Base-by-base conservation (phyloP, 2,888 invertebrate genomes). In the Limenitis camilla region DNA sequence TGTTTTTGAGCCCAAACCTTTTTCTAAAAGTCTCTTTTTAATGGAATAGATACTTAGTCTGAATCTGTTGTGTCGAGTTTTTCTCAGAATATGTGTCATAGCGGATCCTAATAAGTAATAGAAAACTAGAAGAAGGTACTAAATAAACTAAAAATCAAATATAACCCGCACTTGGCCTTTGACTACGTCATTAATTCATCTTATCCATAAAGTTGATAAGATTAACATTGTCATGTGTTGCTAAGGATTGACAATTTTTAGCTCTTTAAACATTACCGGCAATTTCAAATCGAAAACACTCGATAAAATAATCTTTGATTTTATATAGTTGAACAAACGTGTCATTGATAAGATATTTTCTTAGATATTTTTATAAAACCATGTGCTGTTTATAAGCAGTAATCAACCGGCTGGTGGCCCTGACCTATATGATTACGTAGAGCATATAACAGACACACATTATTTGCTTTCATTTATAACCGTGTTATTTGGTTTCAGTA, bases 351-450 rank as follows among this genome's bases (percentile, higher is more conserved):
- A 62, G 60, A 62, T 62, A 61, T 9, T 58, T 52, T 49, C 47
- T 56, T 50, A 53, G 57, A 60, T 60, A 58, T 51, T 56, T 59
- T 58, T 52, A 53, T 52, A 56, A 49, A 57, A 55, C 52, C 59
- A 55, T 51, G 53, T 42, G 48, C 48, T 58, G 56, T 57, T 58
- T 57, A 59, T 55, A 43, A 35, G 41, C 47, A 41, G 31, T 46
- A 42, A 52, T 52, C 51, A 57, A 55, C 40, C 41, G 42, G 11
- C 42, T 10, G 44, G 6, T 49, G 56, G 49, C 63, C 61, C 40
- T 60, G 61, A 62, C 62, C 61, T 56, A 63, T 56, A 59, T 59
- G 46, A 51, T 53, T 52, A 49, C 43, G 48, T 44, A 40, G 54
- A 52, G 38, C 28, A 39, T 49, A 39, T 30, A 49, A 55, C 52